Conservation (phyloP, 2,113 vertebrate species). For the Rousettus leschenaultii region DNA sequence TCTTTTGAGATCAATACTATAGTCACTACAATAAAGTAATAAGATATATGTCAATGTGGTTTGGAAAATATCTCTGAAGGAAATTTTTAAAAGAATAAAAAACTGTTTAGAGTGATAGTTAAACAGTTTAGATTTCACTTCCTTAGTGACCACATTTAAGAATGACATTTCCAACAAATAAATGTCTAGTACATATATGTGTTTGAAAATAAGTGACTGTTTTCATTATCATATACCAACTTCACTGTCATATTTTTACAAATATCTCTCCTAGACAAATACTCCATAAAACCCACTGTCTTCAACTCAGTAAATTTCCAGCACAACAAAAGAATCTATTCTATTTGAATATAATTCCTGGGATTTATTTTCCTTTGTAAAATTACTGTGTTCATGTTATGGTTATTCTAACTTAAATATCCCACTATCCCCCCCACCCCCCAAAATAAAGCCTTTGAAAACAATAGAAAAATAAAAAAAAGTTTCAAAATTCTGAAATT, state of each 20-base stretch:
- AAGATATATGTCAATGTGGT: neutral
- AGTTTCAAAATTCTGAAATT: neutral
- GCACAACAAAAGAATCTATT: neutral
- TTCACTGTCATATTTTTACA: neutral
- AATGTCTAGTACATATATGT: neutral
- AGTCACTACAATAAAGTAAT: neutral
- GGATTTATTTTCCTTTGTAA: slow-evolving; percentile 28
- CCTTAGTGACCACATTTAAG: neutral
- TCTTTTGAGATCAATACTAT: neutral
- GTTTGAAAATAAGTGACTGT: neutral
- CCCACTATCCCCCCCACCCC: neutral
- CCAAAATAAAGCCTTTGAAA: neutral
- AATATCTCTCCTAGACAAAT: neutral
- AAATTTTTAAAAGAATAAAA: neutral
- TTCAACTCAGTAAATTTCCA: neutral
- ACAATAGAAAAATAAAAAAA: neutral
- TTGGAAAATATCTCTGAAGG: neutral
- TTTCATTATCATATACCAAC: slow-evolving; percentile 17
- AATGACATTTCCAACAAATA: neutral
- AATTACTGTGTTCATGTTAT: slow-evolving; percentile 11
- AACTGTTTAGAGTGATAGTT: neutral
- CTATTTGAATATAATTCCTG: neutral
- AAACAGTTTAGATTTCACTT: neutral
- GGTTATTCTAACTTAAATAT: neutral
- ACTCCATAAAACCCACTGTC: neutral